Percentiles rank a stretch among this genome's conserved stretches.
Evolutionary conservation across 2,888 invertebrate genomes (phyloP).

Genomic region (Noctua fimbriata): DNA sequence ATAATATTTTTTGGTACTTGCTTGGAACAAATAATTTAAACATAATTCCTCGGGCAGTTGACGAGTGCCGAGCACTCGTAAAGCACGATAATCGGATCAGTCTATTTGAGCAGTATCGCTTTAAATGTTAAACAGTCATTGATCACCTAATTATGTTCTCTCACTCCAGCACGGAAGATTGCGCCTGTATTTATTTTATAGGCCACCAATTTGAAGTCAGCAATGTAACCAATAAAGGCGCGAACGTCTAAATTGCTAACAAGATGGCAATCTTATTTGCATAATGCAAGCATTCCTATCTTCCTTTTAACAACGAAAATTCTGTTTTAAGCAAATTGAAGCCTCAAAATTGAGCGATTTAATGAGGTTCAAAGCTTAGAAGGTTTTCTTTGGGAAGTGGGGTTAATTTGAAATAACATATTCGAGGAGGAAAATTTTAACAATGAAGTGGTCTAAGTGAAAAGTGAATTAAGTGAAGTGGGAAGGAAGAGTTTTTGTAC

Average conservation of each 20-base stretch:
- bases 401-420: conserved; percentile 61
- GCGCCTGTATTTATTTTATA: conserved; percentile 24
- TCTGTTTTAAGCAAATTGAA: conserved; percentile 63
- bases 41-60: no score
- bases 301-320: conserved; percentile 54
- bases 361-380: conserved; percentile 65
- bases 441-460: conserved; percentile 42
- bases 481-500: not conserved
- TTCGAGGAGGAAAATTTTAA: conserved; percentile 37
- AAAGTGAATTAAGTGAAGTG: conserved; percentile 39
- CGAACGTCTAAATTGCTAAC: conserved; percentile 56
- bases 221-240: conserved; percentile 46
- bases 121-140: not conserved
- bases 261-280: conserved; percentile 67
- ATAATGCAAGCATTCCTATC: conserved; percentile 71
- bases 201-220: conserved; percentile 19
- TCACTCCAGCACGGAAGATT: not conserved
- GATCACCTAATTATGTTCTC: not conserved
- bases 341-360: conserved; percentile 52
- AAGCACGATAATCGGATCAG: no score
- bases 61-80: no score
- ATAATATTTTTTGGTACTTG: no score
- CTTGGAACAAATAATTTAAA: no score
- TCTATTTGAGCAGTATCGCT: not conserved
- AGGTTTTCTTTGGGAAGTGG: conserved; percentile 51